Percentiles rank a stretch among this genome's conserved stretches.
Evolutionary conservation across 1,140 invertebrate species (phyloP).

Genomic region (Ceratitis capitata): DNA sequence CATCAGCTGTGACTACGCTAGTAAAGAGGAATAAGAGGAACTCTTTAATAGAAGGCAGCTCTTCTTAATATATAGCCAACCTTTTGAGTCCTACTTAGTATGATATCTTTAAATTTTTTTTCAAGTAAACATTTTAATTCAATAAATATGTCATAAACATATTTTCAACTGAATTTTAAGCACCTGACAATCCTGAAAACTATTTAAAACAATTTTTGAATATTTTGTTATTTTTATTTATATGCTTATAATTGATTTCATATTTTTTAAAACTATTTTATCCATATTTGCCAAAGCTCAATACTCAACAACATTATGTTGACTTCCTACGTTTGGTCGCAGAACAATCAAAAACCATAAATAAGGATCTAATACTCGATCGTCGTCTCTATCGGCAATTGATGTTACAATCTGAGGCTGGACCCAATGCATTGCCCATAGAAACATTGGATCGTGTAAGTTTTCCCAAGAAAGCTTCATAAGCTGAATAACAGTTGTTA

Average conservation of each 20-base stretch:
- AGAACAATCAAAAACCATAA: slow-evolving; percentile 74
- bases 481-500: not conserved
- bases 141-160: no score
- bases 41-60: no score
- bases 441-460: slow-evolving; percentile 85
- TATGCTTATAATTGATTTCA: no score
- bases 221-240: not conserved
- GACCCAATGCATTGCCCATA: slow-evolving; percentile 82
- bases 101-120: no score
- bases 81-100: no score
- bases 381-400: slow-evolving; percentile 77
- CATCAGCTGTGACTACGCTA: no score
- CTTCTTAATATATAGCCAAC: no score
- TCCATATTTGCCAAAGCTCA: slow-evolving; percentile 47
- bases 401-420: slow-evolving; percentile 80
- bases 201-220: not conserved
- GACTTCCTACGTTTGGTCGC: slow-evolving; percentile 82
- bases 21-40: no score
- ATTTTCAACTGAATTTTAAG: no score
- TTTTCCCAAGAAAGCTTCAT: not conserved
- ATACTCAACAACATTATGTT: slow-evolving; percentile 77
- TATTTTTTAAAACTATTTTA: not conserved
- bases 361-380: slow-evolving; percentile 75
- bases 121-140: no score
- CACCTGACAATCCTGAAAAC: no score